Evolutionary conservation across 2,888 invertebrate species (phyloP).

Genomic region (Fragum fragum): DNA sequence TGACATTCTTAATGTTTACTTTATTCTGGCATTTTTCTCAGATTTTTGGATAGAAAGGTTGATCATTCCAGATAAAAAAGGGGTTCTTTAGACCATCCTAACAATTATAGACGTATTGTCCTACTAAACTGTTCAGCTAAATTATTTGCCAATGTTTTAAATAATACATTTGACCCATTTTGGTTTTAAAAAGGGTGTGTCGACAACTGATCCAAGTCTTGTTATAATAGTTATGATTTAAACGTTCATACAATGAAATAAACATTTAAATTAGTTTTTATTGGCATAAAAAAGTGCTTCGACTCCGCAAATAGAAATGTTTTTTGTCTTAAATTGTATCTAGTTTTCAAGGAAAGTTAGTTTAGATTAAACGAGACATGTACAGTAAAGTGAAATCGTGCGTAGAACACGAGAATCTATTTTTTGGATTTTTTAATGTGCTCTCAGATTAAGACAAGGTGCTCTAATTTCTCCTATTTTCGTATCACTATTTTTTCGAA

Average conservation of each 20-base stretch:
- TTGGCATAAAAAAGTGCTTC: conserved; percentile 33
- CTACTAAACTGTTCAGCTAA: conserved; percentile 37
- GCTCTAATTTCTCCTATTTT: conserved; percentile 26
- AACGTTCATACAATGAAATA: conserved; percentile 4
- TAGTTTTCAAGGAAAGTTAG: too few species aligned
- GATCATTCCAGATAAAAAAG: conserved; percentile 37
- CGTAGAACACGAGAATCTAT: conserved; percentile 12
- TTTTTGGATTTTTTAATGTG: conserved; percentile 19
- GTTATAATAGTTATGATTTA: conserved; percentile 1
- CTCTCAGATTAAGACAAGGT: conserved; percentile 20
- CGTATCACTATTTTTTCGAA: conserved; percentile 7
- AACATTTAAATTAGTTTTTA: conserved; percentile 33
- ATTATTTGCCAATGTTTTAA: conserved; percentile 39
- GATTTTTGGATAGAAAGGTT: conserved; percentile 43
- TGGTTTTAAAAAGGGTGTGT: conserved; percentile 30
- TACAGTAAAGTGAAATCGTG: conserved; percentile 33
- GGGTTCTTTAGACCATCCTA: conserved; percentile 7
- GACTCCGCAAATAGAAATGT: conserved; percentile 34
- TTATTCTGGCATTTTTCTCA: conserved; percentile 20
- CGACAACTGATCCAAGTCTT: conserved; percentile 37
- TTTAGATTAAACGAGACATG: conserved; percentile 32
- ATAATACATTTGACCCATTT: conserved; percentile 36
- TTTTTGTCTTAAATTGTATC: conserved; percentile 30
- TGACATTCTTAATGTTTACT: conserved; percentile 32
- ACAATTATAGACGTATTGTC: conserved; percentile 36